These are phyloP conservation scores for Drosophila biarmipes DNA, from an alignment of 1,140 invertebrate species.

Conservation along the genomic window DNA sequence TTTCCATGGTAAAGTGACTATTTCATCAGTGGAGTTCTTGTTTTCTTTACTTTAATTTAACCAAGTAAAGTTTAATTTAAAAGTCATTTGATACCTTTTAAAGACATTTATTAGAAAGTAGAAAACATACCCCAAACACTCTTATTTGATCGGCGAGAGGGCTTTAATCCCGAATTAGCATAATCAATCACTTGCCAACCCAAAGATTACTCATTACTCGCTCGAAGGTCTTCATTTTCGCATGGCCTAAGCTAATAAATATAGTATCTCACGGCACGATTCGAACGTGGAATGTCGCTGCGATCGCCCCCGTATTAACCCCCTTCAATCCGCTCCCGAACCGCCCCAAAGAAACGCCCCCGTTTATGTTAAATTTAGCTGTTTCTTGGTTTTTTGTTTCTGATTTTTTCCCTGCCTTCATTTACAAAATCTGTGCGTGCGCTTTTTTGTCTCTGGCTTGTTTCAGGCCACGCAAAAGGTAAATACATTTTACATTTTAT, in stretches of 20 bases:
- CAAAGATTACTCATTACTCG: constrained; percentile 29
- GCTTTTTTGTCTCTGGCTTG: constrained; percentile 38
- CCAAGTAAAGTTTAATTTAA: no score
- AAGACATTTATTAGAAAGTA: constrained; percentile 7
- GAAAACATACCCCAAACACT: constrained; percentile 3
- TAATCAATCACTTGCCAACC: constrained; percentile 28
- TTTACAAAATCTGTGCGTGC: constrained; percentile 79
- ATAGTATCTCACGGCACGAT: constrained; percentile 24
- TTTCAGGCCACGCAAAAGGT: constrained; percentile 71
- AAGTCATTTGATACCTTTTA: neutral
- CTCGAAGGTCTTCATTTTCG: constrained; percentile 8
- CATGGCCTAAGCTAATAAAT: constrained; percentile 21
- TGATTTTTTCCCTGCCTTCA: constrained; percentile 52
- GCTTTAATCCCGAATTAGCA: constrained; percentile 23
- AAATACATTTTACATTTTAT: constrained; percentile 72
- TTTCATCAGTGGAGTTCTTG: no score
- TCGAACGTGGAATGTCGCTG: constrained; percentile 26
- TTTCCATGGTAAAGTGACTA: no score
- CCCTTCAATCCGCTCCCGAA: constrained; percentile 10
- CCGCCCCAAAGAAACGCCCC: constrained; percentile 34
- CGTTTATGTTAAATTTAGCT: constrained; percentile 40
- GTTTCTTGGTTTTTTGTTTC: constrained; percentile 18
- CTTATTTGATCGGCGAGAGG: constrained; percentile 10
- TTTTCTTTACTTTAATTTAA: no score
- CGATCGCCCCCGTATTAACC: constrained; percentile 18